A percentile compares a stretch with the other conserved stretches of the same genome.
Conservation (phyloP, 2,888 invertebrate species). For the Euphydryas editha region DNA sequence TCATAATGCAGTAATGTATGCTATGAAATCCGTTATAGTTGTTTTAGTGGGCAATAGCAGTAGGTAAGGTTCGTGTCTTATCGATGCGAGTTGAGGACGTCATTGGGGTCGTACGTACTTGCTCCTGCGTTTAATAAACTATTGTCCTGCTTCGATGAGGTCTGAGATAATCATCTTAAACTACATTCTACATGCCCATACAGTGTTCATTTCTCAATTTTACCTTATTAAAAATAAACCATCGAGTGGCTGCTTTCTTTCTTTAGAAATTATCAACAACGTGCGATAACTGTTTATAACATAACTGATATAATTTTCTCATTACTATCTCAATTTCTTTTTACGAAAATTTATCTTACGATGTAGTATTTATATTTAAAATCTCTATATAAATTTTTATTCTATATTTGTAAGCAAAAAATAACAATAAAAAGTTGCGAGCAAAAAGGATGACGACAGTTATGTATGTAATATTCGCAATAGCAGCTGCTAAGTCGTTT, state of each 20-base stretch:
- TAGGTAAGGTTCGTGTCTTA: slow-evolving; percentile 62
- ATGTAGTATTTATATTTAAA: neutral
- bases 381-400: neutral
- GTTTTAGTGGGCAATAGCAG: slow-evolving; percentile 7
- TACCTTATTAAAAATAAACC: neutral
- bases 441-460: slow-evolving; percentile 14
- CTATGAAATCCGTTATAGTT: slow-evolving; percentile 20
- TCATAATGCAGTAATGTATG: slow-evolving; percentile 30
- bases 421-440: slow-evolving; percentile 1
- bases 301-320: slow-evolving; percentile 7
- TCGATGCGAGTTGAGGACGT: slow-evolving; percentile 57
- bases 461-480: slow-evolving; percentile 22
- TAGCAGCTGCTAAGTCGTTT: slow-evolving; percentile 32
- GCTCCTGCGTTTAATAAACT: slow-evolving; percentile 55
- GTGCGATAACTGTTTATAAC: slow-evolving; percentile 8
- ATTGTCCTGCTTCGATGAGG: slow-evolving; percentile 68
- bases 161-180: slow-evolving; percentile 53
- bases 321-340: slow-evolving; percentile 1
- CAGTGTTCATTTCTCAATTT: neutral
- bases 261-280: slow-evolving; percentile 9
- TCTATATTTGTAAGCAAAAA: neutral
- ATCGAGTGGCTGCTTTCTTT: neutral
- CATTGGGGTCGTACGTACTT: slow-evolving; percentile 59
- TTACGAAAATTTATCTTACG: neutral
- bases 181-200: neutral